Conservation (phyloP, 2,113 vertebrate genomes). For the Campylomormyrus tamandua region DNA sequence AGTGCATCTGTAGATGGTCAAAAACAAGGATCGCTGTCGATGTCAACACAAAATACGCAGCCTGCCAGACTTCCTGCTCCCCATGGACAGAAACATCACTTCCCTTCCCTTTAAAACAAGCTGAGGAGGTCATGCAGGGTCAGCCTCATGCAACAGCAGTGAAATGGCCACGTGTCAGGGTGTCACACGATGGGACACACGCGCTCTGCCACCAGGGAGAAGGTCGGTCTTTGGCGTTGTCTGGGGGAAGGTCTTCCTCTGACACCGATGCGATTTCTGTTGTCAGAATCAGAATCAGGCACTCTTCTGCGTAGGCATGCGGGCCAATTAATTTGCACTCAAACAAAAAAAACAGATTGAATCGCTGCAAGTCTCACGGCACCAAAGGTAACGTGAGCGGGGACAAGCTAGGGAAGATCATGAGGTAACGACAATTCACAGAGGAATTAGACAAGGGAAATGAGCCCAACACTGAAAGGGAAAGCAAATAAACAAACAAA, state of each 20-base stretch:
- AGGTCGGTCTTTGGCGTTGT: conserved; percentile 12
- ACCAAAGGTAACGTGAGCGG: background rate
- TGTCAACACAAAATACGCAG: background rate
- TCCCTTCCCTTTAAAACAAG: conserved; percentile 38
- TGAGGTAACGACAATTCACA: conserved; percentile 27
- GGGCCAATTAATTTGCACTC: background rate
- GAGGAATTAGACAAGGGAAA: conserved; percentile 25
- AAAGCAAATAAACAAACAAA: conserved; percentile 36
- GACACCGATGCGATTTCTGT: background rate
- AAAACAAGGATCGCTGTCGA: background rate
- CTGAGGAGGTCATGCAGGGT: conserved; percentile 42
- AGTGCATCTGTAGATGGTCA: background rate
- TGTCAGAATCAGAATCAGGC: background rate
- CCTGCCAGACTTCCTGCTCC: conserved; percentile 11
- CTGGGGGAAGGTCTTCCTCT: background rate
- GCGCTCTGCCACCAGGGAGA: conserved; percentile 34
- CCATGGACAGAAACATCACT: conserved; percentile 31
- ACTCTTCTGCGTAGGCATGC: background rate
- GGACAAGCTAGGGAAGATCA: background rate
- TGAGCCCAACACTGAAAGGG: conserved; percentile 25
- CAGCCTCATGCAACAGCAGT: conserved; percentile 28
- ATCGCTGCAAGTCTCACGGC: background rate
- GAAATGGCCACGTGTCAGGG: conserved; percentile 46
- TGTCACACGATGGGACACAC: conserved; percentile 43
- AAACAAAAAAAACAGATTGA: background rate